Conservation (phyloP, 2,888 invertebrate species). For the Sipha maydis region DNA sequence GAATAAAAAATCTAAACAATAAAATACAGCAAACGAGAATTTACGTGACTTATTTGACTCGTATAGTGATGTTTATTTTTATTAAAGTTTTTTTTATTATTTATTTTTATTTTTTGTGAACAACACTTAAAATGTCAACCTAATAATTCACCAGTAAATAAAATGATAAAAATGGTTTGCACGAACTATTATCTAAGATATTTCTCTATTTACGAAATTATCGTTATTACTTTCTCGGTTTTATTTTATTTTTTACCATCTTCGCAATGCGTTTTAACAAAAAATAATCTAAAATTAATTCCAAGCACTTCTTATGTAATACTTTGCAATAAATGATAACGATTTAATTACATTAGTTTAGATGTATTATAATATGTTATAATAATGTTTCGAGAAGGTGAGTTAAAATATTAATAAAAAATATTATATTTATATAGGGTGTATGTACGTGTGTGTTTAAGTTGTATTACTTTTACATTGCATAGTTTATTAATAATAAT, state of each 20-base stretch:
- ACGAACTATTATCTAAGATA: conserved; percentile 12
- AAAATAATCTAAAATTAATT: not conserved
- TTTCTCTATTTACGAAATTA: conserved; percentile 25
- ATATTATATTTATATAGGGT: not conserved
- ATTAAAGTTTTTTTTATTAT: conserved; percentile 26
- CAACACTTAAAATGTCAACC: conserved; percentile 47
- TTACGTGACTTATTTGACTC: conserved; percentile 7
- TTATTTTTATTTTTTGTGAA: not conserved
- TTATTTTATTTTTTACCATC: not conserved
- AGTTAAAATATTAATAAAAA: not conserved
- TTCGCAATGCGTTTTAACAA: not conserved
- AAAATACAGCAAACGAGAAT: conserved; percentile 34
- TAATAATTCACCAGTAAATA: conserved; percentile 39
- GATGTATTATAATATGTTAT: not conserved
- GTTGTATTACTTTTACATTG: too few species aligned
- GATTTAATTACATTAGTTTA: not conserved
- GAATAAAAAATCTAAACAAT: conserved; percentile 3
- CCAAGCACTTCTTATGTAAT: not conserved
- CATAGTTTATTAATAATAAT: too few species aligned
- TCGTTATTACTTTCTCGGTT: not conserved
- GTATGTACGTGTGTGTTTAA: too few species aligned
- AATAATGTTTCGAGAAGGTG: too few species aligned
- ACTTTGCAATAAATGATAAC: not conserved
- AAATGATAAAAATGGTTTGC: conserved; percentile 24
- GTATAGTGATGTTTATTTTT: conserved; percentile 29